Evolutionary conservation across 2,113 vertebrate species (phyloP).

Genomic region (Microcebus lehilahytsara): DNA sequence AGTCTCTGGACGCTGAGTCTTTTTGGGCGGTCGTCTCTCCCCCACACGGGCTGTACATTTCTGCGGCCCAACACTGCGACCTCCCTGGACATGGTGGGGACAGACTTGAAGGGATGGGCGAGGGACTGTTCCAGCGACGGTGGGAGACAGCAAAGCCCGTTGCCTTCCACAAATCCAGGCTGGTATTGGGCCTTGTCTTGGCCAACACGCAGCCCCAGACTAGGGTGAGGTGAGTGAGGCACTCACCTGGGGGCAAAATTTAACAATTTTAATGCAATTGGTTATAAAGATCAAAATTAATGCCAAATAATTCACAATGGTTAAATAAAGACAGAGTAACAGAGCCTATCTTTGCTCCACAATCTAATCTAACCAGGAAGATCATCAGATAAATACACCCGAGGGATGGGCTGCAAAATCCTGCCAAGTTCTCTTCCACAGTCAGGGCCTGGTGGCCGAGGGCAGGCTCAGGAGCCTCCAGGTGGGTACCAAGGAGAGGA

Average conservation of each 20-base stretch:
- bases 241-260: not conserved
- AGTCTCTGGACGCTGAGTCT: no score
- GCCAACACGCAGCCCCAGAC: not conserved
- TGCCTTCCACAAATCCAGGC: not conserved
- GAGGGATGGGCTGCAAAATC: not conserved
- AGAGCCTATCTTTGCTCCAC: not conserved
- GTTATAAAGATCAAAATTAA: not conserved
- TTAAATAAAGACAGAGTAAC: not conserved
- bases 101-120: not conserved
- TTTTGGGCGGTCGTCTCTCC: no score
- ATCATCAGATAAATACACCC: not conserved
- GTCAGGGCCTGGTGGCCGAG: not conserved
- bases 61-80: no score
- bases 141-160: not conserved
- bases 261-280: not conserved
- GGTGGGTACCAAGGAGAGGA: no score
- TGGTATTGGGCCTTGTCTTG: no score
- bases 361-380: not conserved
- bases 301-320: not conserved
- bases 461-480: no score
- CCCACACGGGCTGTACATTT: no score
- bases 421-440: not conserved
- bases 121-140: not conserved
- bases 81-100: not conserved
- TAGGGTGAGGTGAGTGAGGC: not conserved